Base-by-base conservation (phyloP, 2,113 vertebrate genomes). In the Ammospiza nelsoni region DNA sequence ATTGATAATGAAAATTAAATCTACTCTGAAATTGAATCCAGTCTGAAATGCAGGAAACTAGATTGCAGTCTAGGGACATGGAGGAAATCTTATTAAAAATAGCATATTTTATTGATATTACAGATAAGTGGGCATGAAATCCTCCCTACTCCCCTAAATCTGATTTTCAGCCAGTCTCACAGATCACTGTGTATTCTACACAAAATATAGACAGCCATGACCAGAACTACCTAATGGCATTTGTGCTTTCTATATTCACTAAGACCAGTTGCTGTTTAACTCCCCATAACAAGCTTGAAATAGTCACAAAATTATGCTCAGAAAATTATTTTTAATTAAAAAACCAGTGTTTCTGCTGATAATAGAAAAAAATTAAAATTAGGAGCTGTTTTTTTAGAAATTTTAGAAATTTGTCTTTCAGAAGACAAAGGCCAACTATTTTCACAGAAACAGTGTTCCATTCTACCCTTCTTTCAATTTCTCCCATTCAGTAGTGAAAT, bases 21-120 rank as follows among this genome's bases (percentile, higher is more conserved):
- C 46, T 31, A 5, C 72, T 74, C 81, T 87, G 72, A 95, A 95
- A 93, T 65, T 84, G 65, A 84, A 77, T 77, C 15, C 22, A 15
- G 76, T 71, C 87, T 92, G 65, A 95, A 95, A 92, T 15, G 25
- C 44, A 91, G 57, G 77, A 95, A 96, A 84, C 65, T 35, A 84
- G 75, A 74, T 54, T 90, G 69, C 29, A 68, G 88, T 86, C 76
- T 78, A 43, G 52, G 48, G 84, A 82, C 68, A 89, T 35, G 58
- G 80, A 90, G 61, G 44, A 94, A 96, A 96, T 89, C n/a, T 46
- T 63, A 92, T 96, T 95, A 63, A 75, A 95, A 96, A 84, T 67
- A 63, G 19, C 12, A 2, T 90, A 81, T 84, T 72, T 90, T 84
- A 41, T 15, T 92, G 91, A 59, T 61, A 57, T 81, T 62, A 51